Evolutionary conservation across 2,888 invertebrate genomes (phyloP), one percentile per base, ranked within the genome.

Genomic region (Plusia festucae): DNA sequence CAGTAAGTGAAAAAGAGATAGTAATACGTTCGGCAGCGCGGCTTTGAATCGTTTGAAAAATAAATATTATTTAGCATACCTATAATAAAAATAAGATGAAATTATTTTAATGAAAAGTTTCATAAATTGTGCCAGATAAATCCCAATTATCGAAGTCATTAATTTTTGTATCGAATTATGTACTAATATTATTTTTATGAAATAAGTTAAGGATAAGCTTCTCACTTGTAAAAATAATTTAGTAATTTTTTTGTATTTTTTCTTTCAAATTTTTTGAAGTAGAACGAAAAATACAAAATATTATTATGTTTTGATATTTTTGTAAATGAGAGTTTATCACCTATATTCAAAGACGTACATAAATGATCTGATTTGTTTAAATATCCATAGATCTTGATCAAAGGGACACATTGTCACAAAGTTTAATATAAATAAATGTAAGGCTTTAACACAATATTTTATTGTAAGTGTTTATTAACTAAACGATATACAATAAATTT

Each of bases 401-500:
- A 82, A 74, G 73, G 79, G 79, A 81, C 80, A 84, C 82, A 81
- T 78, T 83, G 82, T 83, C 81, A 81, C 81, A 80, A 78, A 83
- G 60, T 73, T 82, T 75, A 78, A 73, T 83, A 84, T 70, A 69
- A 66, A 70, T 77, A 76, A 69, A 76, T 78, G 64, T 86, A 85
- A 83, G 81, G 78, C 72, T 78, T 90, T 94, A 93, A 93, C 93
- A 90, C 86, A 84, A 85, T 87, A 79, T 88, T 88, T 88, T 89
- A 89, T 88, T 91, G 87, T 91, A 92, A 87, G 87, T 89, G 89
- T 93, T 91, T 93, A 90, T 86, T 88, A 87, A 93, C 91, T 91
- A 91, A 93, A 91, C 86, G 77, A 86, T 88, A 90, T 87, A 89
- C 89, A 93, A 91, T 91, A 92, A 91, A 85, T 86, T 67, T 76